Percentiles rank a stretch among this genome's conserved stretches.
These are phyloP conservation scores for Choloepus didactylus DNA, from an alignment of 2,797 vertebrate genomes.

Conservation along the genomic window DNA sequence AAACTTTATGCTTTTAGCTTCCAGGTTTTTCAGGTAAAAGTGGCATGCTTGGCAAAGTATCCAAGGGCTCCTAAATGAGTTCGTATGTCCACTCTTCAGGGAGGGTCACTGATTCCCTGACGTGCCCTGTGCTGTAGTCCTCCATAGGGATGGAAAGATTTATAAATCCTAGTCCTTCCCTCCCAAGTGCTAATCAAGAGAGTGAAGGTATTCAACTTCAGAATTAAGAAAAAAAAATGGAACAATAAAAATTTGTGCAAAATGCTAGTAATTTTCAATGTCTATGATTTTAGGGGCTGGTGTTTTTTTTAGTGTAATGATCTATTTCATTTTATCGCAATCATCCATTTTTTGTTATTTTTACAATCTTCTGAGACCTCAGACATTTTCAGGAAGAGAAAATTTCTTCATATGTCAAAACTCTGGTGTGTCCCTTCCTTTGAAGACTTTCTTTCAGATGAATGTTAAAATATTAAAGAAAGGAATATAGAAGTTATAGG, in stretches of 20 bases:
- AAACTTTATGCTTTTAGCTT: conserved; percentile 20
- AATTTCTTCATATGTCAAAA: conserved; percentile 59
- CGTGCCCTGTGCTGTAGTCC: not conserved
- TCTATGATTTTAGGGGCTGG: not conserved
- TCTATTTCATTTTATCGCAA: conserved; percentile 49
- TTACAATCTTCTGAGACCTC: conserved; percentile 24
- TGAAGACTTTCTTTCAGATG: conserved; percentile 48
- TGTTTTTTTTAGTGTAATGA: not conserved
- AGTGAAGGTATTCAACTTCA: not conserved
- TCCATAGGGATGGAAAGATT: not conserved
- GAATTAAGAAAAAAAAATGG: not conserved
- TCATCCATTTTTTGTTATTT: conserved; percentile 5
- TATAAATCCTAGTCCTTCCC: not conserved
- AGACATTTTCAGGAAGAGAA: conserved; percentile 18
- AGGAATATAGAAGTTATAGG: conserved; percentile 62
- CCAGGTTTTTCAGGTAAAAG: not conserved
- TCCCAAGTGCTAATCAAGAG: not conserved
- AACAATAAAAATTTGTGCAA: not conserved
- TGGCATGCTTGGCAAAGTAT: not conserved
- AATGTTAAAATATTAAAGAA: conserved; percentile 75
- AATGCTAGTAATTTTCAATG: not conserved
- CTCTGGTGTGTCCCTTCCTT: conserved; percentile 17
- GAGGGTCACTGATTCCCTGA: not conserved
- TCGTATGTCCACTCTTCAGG: not conserved
- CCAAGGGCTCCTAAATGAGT: not conserved